These are phyloP conservation scores for Caenorhabditis tropicalis DNA, from an alignment of 1,140 invertebrate genomes.

Conservation along the genomic window DNA sequence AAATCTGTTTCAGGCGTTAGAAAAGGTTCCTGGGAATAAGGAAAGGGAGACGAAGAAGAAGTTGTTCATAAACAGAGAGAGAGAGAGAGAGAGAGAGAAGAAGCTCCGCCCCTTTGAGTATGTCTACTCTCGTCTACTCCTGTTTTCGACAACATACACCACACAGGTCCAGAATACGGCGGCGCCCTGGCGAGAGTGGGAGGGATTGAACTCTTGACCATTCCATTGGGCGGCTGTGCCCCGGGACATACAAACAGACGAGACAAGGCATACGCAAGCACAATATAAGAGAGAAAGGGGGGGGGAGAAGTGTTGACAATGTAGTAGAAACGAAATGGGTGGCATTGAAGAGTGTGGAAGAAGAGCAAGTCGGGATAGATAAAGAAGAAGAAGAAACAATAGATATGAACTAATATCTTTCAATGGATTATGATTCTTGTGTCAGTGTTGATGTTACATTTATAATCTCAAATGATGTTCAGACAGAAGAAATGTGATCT, in stretches of 20 bases:
- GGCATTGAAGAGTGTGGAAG: background rate
- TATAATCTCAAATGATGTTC: background rate
- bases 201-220: conserved; percentile 10
- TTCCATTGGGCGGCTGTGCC: background rate
- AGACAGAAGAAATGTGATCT: conserved; percentile 11
- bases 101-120: background rate
- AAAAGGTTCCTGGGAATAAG: background rate
- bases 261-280: background rate
- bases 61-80: background rate
- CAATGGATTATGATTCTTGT: background rate
- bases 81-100: background rate
- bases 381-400: background rate
- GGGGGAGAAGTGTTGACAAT: background rate
- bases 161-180: background rate
- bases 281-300: background rate
- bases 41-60: background rate
- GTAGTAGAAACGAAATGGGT: background rate
- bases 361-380: background rate
- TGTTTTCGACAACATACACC: background rate
- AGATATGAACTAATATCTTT: background rate
- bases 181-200: background rate
- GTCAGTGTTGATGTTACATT: background rate
- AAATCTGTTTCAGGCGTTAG: background rate
- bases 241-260: background rate
- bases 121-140: background rate